Evolutionary conservation across 2,888 invertebrate species (phyloP), one percentile per base, ranked within the genome.

Genomic region (Leptopilina myrica): DNA sequence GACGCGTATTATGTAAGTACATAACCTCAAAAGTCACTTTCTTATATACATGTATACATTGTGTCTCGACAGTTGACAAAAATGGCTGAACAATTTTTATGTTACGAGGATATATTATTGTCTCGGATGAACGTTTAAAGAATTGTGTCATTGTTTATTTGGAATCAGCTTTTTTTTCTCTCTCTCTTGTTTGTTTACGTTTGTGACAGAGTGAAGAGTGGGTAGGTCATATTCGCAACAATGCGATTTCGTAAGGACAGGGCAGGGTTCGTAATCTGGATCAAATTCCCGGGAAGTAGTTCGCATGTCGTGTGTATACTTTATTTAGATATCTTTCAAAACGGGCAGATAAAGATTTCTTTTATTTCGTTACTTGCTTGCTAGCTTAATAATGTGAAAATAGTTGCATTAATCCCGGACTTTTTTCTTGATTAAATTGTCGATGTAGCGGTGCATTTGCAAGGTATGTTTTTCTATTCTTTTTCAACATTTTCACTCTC

Each of bases 1-100:
- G 77, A 80, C 84, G 82, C 79, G 82, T 80, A 80, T 88, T 88
- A 88, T 86, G 89, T 89, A 87, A 89, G 89, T 89, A 87, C 20
- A 69, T 20, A 15, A 33, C 33, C 59, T 76, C 78, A n/a, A 76
- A 49, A 40, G 65, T 33, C 76, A n/a, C 40, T 9, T 33, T 73
- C 20, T 40, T 43, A 26, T 53, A 53, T 1, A 20, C 20, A 20
- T 20, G 20, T 20, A n/a, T 73, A 33, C 33, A 33, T 33, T 33
- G 33, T 59, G 7, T 56, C 69, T 20, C 20, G 11, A 12, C 26
- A 53, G 33, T 8, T 40, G 26, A 73, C 14, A 53, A 40, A 73
- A 73, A 40, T n/a, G n/a, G 9, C 20, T 46, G 46, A 49, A 62
- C 62, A 62, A 62, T 62, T 62, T 67, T 67, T 8, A 9, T 73